phyloP scores from a whole-genome alignment of 2,113 vertebrate genomes.

The Brevimyrus niger region DNA sequence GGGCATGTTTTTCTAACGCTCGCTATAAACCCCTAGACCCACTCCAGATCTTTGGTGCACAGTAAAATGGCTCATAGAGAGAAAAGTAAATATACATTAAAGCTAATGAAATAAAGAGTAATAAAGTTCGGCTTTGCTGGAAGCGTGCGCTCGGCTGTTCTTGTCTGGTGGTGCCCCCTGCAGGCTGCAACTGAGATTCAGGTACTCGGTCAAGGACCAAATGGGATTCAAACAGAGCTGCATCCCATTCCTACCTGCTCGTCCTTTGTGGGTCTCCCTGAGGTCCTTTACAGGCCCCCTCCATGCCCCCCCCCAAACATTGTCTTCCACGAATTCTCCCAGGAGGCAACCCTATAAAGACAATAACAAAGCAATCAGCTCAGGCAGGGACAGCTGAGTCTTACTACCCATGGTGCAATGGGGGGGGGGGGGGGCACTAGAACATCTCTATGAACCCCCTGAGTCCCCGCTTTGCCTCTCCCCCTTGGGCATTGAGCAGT shows the following conservation, averaged over 20 bases:
- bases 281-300: neutral
- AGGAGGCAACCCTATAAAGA: neutral
- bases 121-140: neutral
- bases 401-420: neutral
- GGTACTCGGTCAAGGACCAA: neutral
- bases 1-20: neutral
- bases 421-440: neutral
- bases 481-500: neutral
- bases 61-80: neutral
- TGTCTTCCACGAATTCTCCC: neutral
- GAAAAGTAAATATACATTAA: slow-evolving; percentile 1
- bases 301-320: neutral
- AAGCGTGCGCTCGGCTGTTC: neutral
- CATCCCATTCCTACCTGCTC: neutral
- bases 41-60: neutral
- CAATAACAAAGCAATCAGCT: neutral
- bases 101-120: slow-evolving; percentile 4
- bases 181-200: neutral
- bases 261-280: neutral
- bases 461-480: neutral
- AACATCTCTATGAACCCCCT: neutral
- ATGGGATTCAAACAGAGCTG: neutral
- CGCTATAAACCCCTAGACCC: neutral
- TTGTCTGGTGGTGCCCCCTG: neutral
- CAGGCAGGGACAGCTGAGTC: neutral